These are phyloP conservation scores for Sinocyclocheilus anophthalmus DNA, from an alignment of 2,113 vertebrate species.

Conservation along the genomic window DNA sequence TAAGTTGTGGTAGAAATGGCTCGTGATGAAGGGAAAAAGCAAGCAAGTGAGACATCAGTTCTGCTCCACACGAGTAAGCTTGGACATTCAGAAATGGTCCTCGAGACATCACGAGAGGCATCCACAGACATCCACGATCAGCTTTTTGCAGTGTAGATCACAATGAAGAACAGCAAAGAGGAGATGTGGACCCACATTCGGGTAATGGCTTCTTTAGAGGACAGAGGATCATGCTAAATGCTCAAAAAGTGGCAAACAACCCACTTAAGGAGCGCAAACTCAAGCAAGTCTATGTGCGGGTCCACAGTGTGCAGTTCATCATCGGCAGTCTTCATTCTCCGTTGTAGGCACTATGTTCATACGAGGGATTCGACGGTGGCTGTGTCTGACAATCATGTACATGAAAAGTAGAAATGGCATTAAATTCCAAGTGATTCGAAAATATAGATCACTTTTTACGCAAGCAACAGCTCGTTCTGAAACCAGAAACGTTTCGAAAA, in stretches of 20 bases:
- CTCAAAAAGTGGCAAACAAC: constrained; percentile 24
- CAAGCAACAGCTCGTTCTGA: background rate
- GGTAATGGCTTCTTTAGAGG: constrained; percentile 47
- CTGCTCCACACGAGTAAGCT: background rate
- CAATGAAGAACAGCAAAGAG: constrained; percentile 15
- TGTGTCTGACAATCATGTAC: constrained; percentile 31
- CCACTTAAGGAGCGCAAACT: background rate
- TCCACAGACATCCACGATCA: background rate
- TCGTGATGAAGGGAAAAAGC: background rate
- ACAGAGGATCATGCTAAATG: constrained; percentile 20
- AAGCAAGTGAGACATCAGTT: background rate
- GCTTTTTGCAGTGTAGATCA: constrained; percentile 38
- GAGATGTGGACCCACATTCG: constrained; percentile 4
- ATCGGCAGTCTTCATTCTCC: constrained; percentile 56
- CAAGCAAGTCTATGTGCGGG: constrained; percentile 34
- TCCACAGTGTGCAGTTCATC: constrained; percentile 53
- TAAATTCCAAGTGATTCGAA: background rate
- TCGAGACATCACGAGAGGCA: too few species aligned
- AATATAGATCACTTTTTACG: constrained; percentile 13
- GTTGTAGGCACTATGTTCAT: constrained; percentile 58
- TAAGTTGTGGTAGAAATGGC: background rate
- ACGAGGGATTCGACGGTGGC: constrained; percentile 33
- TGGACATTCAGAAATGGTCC: constrained; percentile 20
- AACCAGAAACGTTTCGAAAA: background rate
- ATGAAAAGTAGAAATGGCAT: background rate